phyloP scores from a whole-genome alignment of 1,140 invertebrate species.

The Centruroides vittatus region DNA sequence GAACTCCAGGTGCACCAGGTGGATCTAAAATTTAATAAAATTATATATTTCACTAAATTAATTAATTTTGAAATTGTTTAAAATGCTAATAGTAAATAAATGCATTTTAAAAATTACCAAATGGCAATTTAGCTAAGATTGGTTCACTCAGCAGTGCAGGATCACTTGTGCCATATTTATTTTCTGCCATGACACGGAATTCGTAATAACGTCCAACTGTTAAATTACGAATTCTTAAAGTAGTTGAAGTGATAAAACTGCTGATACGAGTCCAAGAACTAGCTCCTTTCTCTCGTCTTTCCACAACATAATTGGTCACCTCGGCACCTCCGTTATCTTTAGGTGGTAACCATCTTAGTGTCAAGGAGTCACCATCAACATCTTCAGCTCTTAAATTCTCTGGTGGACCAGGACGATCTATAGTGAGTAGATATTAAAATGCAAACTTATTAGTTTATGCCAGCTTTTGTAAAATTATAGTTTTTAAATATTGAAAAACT shows the following conservation, averaged over 20 bases:
- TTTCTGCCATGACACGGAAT: conserved; percentile 95
- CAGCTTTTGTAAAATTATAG: too few relatives aligned
- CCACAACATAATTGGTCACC: conserved; percentile 92
- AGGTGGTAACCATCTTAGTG: conserved; percentile 89
- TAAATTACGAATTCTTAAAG: conserved; percentile 78
- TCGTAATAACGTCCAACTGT: conserved; percentile 84
- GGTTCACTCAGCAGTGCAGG: conserved; percentile 76
- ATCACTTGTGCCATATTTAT: conserved; percentile 89
- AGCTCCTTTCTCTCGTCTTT: conserved; percentile 69
- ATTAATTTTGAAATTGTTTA: neutral
- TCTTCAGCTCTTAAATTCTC: conserved; percentile 79
- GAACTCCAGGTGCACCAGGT: conserved; percentile 75
- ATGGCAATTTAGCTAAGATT: conserved; percentile 87
- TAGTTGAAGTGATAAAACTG: conserved; percentile 76
- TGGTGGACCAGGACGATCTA: conserved; percentile 70
- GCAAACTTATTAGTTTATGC: too few relatives aligned
- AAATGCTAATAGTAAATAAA: neutral
- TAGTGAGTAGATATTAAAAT: conserved; percentile 38
- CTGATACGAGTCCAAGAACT: conserved; percentile 76
- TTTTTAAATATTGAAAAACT: conserved; percentile 13
- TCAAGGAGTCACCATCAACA: conserved; percentile 87
- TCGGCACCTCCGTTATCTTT: conserved; percentile 89
- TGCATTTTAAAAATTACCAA: conserved; percentile 33
- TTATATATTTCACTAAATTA: too few relatives aligned
- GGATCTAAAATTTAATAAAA: conserved; percentile 51